Percentiles rank a stretch among this genome's conserved stretches.
Evolutionary conservation across 1,140 invertebrate genomes (phyloP).

Genomic region (Laupala kohalensis): DNA sequence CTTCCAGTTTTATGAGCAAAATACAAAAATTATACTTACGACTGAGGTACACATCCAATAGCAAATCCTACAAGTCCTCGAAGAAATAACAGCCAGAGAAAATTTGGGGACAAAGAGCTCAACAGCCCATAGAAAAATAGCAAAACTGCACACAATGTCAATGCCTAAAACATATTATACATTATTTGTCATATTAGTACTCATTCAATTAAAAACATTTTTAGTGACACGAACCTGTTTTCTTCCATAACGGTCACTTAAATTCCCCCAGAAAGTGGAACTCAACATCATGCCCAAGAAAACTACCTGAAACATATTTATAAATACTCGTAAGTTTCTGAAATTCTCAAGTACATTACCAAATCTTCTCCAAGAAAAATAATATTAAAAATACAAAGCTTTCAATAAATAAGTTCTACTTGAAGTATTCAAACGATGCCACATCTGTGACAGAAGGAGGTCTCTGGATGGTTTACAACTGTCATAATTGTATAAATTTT

Average conservation of each 20-base stretch:
- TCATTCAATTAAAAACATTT: neutral
- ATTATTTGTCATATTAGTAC: neutral
- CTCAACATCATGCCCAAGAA: conserved; percentile 95
- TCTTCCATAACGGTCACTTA: conserved; percentile 87
- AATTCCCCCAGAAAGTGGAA: conserved; percentile 88
- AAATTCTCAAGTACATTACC: neutral
- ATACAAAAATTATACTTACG: too few relatives aligned
- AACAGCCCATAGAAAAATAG: conserved; percentile 84
- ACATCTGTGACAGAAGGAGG: too few relatives aligned
- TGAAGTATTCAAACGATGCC: too few relatives aligned
- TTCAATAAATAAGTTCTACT: too few relatives aligned
- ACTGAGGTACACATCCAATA: conserved; percentile 91
- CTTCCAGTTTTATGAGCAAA: too few relatives aligned
- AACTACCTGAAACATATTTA: conserved; percentile 59
- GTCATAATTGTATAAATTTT: too few relatives aligned
- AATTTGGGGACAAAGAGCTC: conserved; percentile 82
- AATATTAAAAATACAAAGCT: too few relatives aligned
- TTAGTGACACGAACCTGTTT: conserved; percentile 46
- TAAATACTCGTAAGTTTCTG: neutral
- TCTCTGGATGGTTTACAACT: too few relatives aligned
- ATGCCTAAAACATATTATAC: conserved; percentile 44
- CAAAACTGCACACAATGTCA: conserved; percentile 74
- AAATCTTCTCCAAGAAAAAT: too few relatives aligned
- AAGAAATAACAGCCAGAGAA: conserved; percentile 78
- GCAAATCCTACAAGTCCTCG: conserved; percentile 88